These are phyloP conservation scores for Ormyrus nitidulus DNA, from an alignment of 2,888 invertebrate species.

Conservation along the genomic window DNA sequence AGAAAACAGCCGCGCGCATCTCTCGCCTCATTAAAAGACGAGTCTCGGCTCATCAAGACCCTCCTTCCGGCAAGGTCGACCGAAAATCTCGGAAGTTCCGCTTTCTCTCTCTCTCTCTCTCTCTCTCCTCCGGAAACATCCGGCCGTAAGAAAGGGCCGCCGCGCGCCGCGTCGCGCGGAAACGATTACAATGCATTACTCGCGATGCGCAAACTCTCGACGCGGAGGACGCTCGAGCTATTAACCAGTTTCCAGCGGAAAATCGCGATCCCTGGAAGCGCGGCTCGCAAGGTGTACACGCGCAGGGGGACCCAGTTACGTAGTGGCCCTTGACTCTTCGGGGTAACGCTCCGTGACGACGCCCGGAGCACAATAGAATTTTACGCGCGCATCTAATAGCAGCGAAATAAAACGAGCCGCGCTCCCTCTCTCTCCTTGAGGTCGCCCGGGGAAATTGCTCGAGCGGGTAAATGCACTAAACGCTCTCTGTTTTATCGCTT, in stretches of 20 bases:
- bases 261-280: slow-evolving; percentile 55
- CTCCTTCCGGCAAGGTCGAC: too few species aligned
- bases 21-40: too few species aligned
- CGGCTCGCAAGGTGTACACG: background rate
- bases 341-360: slow-evolving; percentile 42
- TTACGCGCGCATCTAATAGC: slow-evolving; percentile 40
- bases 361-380: slow-evolving; percentile 41
- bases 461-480: slow-evolving; percentile 24
- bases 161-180: too few species aligned
- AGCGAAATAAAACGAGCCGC: slow-evolving; percentile 18
- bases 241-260: slow-evolving; percentile 60
- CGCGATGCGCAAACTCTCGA: slow-evolving; percentile 54
- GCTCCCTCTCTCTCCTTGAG: too few species aligned
- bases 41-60: too few species aligned
- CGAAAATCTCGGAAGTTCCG: background rate
- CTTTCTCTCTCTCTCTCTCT: background rate
- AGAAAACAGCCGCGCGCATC: too few species aligned
- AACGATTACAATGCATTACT: background rate
- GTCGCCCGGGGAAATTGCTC: slow-evolving; percentile 24
- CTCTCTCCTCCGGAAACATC: background rate
- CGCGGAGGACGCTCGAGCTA: slow-evolving; percentile 47
- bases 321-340: slow-evolving; percentile 32
- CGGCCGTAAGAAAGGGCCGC: background rate
- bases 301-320: slow-evolving; percentile 9
- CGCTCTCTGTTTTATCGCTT: background rate